Base-by-base conservation (phyloP, 2,113 vertebrate genomes). In the Coracopsis vasa region DNA sequence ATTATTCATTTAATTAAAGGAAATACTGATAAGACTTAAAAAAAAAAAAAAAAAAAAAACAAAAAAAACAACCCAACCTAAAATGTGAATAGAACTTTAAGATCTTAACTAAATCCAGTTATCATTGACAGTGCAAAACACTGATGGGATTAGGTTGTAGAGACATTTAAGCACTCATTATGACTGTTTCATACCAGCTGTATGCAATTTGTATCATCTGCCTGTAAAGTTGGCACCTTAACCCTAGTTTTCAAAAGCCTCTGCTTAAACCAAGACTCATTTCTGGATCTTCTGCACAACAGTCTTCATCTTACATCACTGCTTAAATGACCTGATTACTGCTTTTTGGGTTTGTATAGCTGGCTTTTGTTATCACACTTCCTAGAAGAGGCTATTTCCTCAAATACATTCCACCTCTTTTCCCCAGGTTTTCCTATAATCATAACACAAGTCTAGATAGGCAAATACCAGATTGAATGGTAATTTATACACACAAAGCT, bases 391-490 rank as follows among this genome's bases (percentile, higher is more conserved):
- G 24, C 25, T 16, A 2, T 19, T 24, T 80, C 71, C 41, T 61
- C 64, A 50, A 74, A 74, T 4, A 37, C n/a, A 53, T 58, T 47
- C 80, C 77, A 66, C 7, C 42, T 54, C 74, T 60, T 80, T 69
- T 14, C 28, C 29, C 7, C 20, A 51, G 23, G 25, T 47, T 51
- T 21, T 88, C 50, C 35, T 10, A 25, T 0, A 48, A 73, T 14
- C 16, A 1, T 8, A 53, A 33, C 45, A 44, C 0, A 2, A 61
- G 15, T 6, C 23, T 53, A 48, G 41, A 35, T 48, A 10, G 6
- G 2, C 1, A 48, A 45, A 13, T 3, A 14, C 1, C 5, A 31
- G 35, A 54, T 0, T 21, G 45, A 88, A 51, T 0, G 42, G 20
- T 61, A 74, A 39, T 54, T 75, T 45, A 65, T 35, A 9, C 0